Evolutionary conservation across 2,797 vertebrate species (phyloP).

Genomic region (Pseudomugil tenellus): DNA sequence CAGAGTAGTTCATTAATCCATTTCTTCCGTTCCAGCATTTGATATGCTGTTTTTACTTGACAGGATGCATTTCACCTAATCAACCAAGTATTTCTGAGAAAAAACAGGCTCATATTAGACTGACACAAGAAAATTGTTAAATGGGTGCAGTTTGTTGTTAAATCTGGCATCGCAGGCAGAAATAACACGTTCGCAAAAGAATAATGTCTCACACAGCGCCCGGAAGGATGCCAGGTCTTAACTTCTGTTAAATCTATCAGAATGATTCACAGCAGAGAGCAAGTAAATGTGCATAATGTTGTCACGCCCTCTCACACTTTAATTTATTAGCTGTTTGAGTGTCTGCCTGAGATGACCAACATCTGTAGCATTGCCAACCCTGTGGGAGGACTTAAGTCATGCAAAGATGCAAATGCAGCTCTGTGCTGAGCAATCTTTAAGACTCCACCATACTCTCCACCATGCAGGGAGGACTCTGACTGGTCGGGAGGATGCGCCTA

Average conservation of each 20-base stretch:
- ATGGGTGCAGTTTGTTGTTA: background rate
- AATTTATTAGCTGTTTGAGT: slow-evolving; percentile 37
- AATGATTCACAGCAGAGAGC: slow-evolving; percentile 14
- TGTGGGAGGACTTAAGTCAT: background rate
- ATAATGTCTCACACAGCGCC: slow-evolving; percentile 14
- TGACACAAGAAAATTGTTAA: background rate
- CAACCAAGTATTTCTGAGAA: background rate
- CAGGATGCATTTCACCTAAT: background rate
- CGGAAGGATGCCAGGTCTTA: slow-evolving; percentile 15
- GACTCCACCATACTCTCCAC: background rate
- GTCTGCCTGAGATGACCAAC: slow-evolving; percentile 22
- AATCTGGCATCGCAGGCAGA: background rate
- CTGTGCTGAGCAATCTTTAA: background rate
- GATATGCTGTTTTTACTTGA: background rate
- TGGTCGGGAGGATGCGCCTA: background rate
- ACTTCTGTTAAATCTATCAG: slow-evolving; percentile 21
- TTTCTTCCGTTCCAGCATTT: background rate
- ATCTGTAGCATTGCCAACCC: background rate
- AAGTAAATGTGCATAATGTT: slow-evolving; percentile 8
- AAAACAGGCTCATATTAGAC: background rate
- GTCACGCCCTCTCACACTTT: slow-evolving; percentile 5
- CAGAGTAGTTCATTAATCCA: background rate
- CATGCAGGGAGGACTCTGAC: background rate
- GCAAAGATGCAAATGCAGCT: background rate
- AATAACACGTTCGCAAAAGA: slow-evolving; percentile 13